Percentiles rank a stretch among this genome's conserved stretches.
These are phyloP conservation scores for Strongylocentrotus purpuratus DNA, from an alignment of 35 echinoderm and acorn worm species.

Conservation along the genomic window DNA sequence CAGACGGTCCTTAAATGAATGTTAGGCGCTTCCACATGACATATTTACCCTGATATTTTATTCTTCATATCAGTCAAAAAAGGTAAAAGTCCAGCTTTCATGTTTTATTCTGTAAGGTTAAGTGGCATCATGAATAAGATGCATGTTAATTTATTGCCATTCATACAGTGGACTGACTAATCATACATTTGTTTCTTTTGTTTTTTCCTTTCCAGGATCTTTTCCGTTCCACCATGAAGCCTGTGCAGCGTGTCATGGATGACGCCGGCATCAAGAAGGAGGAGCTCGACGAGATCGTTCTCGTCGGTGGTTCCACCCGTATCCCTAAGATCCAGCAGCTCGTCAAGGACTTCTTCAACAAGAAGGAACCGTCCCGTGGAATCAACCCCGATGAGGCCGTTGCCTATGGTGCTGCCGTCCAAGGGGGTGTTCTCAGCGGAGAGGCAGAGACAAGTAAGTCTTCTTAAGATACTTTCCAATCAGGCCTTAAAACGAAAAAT, in stretches of 20 bases:
- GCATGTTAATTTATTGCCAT: neutral
- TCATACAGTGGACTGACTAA: neutral
- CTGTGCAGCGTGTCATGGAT: constrained; percentile 82
- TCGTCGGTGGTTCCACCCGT: constrained; percentile 95
- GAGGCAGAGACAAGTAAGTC: constrained; percentile 88
- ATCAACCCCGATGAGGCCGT: constrained; percentile 99
- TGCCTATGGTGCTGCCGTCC: constrained; percentile 95
- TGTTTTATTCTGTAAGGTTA: too few species aligned
- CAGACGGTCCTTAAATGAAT: too few species aligned
- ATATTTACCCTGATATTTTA: too few species aligned
- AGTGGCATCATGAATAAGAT: too few species aligned
- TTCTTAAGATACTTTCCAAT: neutral
- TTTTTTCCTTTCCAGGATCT: constrained; percentile 72
- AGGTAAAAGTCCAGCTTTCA: too few species aligned
- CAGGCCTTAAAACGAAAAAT: too few species aligned
- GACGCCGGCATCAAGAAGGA: constrained; percentile 82
- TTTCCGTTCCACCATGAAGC: constrained; percentile 90
- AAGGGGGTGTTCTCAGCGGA: constrained; percentile 92
- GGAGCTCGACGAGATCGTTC: constrained; percentile 90
- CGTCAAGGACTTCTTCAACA: constrained; percentile 79
- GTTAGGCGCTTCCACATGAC: too few species aligned
- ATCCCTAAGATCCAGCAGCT: constrained; percentile 88
- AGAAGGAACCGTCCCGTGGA: constrained; percentile 86
- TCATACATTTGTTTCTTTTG: neutral
- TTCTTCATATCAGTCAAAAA: too few species aligned